A percentile compares a stretch with the other conserved stretches of the same genome.
phyloP scores from a whole-genome alignment of 2,113 vertebrate species.

The Pao palembangensis region DNA sequence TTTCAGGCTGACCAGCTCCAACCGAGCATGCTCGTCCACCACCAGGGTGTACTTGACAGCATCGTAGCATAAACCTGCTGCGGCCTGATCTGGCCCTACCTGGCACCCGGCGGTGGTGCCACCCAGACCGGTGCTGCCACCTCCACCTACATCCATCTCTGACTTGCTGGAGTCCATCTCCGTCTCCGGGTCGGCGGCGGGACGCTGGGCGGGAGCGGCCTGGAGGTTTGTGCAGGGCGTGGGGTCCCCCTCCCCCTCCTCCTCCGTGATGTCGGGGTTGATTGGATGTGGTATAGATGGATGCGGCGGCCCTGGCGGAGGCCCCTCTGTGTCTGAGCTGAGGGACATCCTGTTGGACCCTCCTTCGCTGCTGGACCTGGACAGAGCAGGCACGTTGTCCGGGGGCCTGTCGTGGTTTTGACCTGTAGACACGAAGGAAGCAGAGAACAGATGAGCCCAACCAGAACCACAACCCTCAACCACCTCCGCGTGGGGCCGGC shows the following conservation, averaged over 20 bases:
- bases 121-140: background rate
- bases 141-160: background rate
- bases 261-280: conserved; percentile 91
- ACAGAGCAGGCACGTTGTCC: conserved; percentile 77
- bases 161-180: conserved; percentile 8
- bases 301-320: conserved; percentile 68
- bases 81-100: conserved; percentile 36
- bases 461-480: no score
- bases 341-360: conserved; percentile 91
- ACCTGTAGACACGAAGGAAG: conserved; percentile 27
- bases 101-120: conserved; percentile 2
- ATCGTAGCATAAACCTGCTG: conserved; percentile 78
- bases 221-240: conserved; percentile 30
- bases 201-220: conserved; percentile 29
- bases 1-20: conserved; percentile 90
- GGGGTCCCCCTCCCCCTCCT: conserved; percentile 78
- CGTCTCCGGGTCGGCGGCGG: conserved; percentile 17
- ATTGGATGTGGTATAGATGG: conserved; percentile 69
- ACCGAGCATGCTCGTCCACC: conserved; percentile 88
- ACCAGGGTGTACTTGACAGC: conserved; percentile 93
- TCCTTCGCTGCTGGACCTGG: conserved; percentile 80
- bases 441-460: background rate
- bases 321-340: conserved; percentile 87
- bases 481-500: no score
- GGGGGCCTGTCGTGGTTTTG: conserved; percentile 76